Base-by-base conservation (phyloP, 30 jellyfish, hydroid and myxozoan genomes). In the Pelagia noctiluca region DNA sequence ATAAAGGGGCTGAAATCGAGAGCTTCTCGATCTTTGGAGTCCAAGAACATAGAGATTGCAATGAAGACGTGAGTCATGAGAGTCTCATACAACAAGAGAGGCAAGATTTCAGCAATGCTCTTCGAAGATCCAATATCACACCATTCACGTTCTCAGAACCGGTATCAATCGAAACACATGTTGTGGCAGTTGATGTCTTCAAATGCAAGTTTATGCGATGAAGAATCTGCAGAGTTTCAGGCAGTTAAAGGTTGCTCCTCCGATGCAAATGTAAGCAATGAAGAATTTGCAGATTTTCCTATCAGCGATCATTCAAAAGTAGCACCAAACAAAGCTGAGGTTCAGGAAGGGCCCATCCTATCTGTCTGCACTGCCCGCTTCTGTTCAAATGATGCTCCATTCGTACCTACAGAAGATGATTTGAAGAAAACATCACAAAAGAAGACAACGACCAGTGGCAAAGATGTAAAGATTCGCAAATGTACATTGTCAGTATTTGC, bases 61-160 rank as follows among this genome's bases (percentile, higher is more conserved):
- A 64, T 64, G 50, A 64, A 64, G 77, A 64, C 77, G 23, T 64
- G 77, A 64, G 49, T 64, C 77, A 31, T 31, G 77, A 64, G 50
- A 64, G 77, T 64, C 50, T 22, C 3, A 24, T 23, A 57, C 50
- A 64, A 64, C 77, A 5, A 31, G 77, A 64, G 36, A 64, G 30
- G 77, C 50, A 22, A 64, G 50, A 64, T 64, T 64, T 64, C 77
- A 30, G 22, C 77, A 64, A 64, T 50, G 50, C 49, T 64, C 49
- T 11, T 64, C 77, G 77, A 7, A 64, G 19, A 64, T 64, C 77
- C 50, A 64, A 64, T 64, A 64, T 64, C 77, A 25, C 50, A 64
- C 77, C 77, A 8, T 64, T 22, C 77, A 64, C 24, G 50, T 64
- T 64, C 50, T 22, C 77, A 64, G 77, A 64, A 50, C 50, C 50